phyloP scores from a whole-genome alignment of 2,888 invertebrate species.

The Kryphioiulus occultus region DNA sequence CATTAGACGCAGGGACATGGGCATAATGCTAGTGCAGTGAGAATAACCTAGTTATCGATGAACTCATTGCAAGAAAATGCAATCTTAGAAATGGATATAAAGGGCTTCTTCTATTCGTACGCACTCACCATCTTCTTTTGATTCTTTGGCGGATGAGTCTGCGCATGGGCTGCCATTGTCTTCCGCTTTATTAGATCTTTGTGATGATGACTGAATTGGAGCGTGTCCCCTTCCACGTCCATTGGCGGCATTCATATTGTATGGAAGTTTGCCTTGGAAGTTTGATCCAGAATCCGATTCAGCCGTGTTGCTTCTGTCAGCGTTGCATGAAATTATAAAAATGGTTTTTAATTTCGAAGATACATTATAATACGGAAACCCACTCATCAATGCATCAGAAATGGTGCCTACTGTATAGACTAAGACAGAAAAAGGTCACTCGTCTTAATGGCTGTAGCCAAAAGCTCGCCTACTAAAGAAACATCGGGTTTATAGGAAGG shows the following conservation, averaged over 20 bases:
- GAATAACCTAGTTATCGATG: neutral
- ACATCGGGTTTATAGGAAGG: neutral
- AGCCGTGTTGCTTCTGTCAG: neutral
- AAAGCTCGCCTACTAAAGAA: neutral
- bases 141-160: neutral
- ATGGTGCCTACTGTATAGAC: neutral
- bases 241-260: slow-evolving; percentile 25
- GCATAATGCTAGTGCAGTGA: neutral
- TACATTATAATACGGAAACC: neutral
- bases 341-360: neutral
- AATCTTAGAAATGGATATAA: neutral
- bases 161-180: neutral
- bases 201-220: slow-evolving; percentile 16
- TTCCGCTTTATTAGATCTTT: slow-evolving; percentile 26
- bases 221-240: slow-evolving; percentile 3
- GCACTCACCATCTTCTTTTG: neutral
- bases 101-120: neutral
- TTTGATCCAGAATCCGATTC: neutral
- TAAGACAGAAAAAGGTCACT: neutral
- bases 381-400: neutral
- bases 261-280: neutral
- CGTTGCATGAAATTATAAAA: neutral
- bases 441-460: neutral
- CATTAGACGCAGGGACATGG: neutral
- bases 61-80: neutral